Conservation (phyloP, 2,888 invertebrate species). For the Pomacea canaliculata region DNA sequence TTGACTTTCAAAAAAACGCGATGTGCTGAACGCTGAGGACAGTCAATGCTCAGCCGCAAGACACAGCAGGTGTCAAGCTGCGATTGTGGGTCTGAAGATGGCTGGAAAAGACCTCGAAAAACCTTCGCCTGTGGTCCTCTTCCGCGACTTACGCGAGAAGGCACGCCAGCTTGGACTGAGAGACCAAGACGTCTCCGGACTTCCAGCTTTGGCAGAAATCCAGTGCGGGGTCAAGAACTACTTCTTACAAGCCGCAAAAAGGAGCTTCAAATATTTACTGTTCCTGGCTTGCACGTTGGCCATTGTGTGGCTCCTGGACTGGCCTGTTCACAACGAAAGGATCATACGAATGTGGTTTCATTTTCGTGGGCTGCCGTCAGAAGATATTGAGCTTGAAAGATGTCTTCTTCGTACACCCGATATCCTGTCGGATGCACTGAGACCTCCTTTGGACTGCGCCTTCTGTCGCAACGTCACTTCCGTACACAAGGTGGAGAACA, state of each 20-base stretch:
- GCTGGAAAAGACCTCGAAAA: not conserved
- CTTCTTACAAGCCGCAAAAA: not conserved
- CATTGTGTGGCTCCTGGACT: constrained; percentile 43
- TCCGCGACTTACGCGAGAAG: constrained; percentile 41
- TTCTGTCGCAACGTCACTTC: constrained; percentile 79
- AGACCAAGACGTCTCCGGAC: constrained; percentile 41
- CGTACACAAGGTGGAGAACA: constrained; percentile 78
- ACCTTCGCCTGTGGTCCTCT: constrained; percentile 17
- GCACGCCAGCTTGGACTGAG: constrained; percentile 47
- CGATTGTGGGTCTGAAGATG: too few relatives aligned
- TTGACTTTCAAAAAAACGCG: too few relatives aligned
- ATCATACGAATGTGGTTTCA: constrained; percentile 43
- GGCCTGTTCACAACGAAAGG: constrained; percentile 45
- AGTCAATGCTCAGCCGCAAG: too few relatives aligned
- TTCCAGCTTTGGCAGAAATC: constrained; percentile 43
- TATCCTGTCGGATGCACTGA: constrained; percentile 72
- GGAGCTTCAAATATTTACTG: constrained; percentile 13
- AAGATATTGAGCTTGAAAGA: constrained; percentile 36
- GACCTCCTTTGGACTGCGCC: constrained; percentile 84
- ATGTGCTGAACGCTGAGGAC: too few relatives aligned
- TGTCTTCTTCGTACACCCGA: constrained; percentile 54
- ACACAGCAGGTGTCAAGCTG: too few relatives aligned
- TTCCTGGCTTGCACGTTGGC: not conserved
- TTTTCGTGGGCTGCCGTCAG: constrained; percentile 37
- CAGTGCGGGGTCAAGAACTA: constrained; percentile 5